A percentile compares a stretch with the other conserved stretches of the same genome.
These are phyloP conservation scores for Hirtodrosophila cameraria DNA, from an alignment of 2,888 invertebrate species.

Conservation along the genomic window DNA sequence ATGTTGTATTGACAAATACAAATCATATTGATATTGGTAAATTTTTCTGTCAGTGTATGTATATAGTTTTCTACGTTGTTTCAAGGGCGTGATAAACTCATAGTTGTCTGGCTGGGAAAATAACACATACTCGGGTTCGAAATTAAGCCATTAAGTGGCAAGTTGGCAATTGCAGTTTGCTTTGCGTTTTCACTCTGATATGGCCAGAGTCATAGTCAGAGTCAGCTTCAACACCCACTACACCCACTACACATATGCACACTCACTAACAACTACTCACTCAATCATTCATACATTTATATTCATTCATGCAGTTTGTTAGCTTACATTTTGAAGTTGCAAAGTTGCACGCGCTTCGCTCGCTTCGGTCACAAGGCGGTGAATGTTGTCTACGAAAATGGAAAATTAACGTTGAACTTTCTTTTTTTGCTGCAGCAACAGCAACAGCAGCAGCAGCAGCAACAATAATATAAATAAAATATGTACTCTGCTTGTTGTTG, in stretches of 20 bases:
- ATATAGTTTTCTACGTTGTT: neutral
- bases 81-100: conserved; percentile 9
- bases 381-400: conserved; percentile 73
- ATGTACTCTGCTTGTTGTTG: conserved; percentile 48
- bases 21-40: no score
- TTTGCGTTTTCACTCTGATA: conserved; percentile 58
- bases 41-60: no score
- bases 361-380: conserved; percentile 61
- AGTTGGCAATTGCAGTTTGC: conserved; percentile 55
- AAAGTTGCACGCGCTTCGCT: conserved; percentile 66
- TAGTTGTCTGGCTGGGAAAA: no score
- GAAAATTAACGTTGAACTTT: conserved; percentile 76
- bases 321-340: conserved; percentile 71
- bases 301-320: conserved; percentile 74
- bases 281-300: conserved; percentile 59
- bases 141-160: conserved; percentile 67
- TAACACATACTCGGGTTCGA: no score
- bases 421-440: conserved; percentile 66
- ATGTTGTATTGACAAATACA: no score
- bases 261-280: conserved; percentile 48
- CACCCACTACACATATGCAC: conserved; percentile 6
- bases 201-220: conserved; percentile 29
- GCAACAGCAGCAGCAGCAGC: conserved; percentile 30
- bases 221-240: conserved; percentile 53
- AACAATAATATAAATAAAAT: conserved; percentile 73